Evolutionary conservation across 92 coral and sea anemone genomes (phyloP), one percentile per base, ranked within the genome.

Genomic region (Umimayanthus chanpuru): DNA sequence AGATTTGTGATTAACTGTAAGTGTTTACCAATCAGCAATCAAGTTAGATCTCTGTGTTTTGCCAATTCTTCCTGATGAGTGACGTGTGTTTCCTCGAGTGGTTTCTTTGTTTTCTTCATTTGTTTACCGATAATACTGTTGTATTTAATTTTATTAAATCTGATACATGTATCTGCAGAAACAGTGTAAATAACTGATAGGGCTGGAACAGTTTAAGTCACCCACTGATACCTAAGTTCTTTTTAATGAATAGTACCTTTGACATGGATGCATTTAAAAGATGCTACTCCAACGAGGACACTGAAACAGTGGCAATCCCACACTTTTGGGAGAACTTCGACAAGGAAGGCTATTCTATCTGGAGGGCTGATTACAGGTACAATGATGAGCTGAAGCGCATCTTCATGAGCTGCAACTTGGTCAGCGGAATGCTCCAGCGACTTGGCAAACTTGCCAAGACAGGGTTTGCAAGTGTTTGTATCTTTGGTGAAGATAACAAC

Each of bases 321-420:
- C 77, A 93, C 91, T 93, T 96, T 66, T 96, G 99, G 99, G 92
- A 96, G 64, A 81, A 96, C 82, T 93, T 96, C 75, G 97, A 96
- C 89, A 95, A 95, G 79, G 99, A 95, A 66, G 96, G 94, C 56
- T 92, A 81, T 77, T 96, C 99, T 79, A 82, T 96, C 79, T 96
- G 99, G 99, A 90, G 87, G 55, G 89, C 92, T 21, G 99, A 95
- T 56, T 96, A 96, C 77, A 89, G 81, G 66, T 93, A 96, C 86
- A 85, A 93, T 6, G 86, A 88, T 0, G 96, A 96, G 21, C 89
- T 95, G 1, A 58, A 10, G 25, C 88, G 6, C 89, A 32, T 91
- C 79, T 96, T 96, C 92, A 96, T 95, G 99, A 68, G 94, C 72
- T 91, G 94, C 76, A 96, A 96, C 93, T 88, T 96, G 32, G 92